Base-by-base conservation (phyloP, 2,113 vertebrate genomes). In the Hydrochoerus hydrochaeris region DNA sequence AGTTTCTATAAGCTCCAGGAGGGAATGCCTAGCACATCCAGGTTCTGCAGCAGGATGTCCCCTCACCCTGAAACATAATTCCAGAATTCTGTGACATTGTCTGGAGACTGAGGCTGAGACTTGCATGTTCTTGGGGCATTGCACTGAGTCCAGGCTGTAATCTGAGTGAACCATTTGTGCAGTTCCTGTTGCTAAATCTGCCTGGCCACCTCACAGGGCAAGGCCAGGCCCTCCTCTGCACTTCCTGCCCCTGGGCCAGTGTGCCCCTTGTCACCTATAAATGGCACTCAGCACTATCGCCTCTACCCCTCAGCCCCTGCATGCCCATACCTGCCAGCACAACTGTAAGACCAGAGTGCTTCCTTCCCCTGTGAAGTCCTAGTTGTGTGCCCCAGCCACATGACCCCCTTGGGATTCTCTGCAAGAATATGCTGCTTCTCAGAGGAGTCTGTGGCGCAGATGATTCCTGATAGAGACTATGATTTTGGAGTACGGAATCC, bases 381-480 rank as follows among this genome's bases (percentile, higher is more conserved):
- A 13, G 16, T 12, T 26, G 0, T 54, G n/a, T 46, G 13, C 1
- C 5, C 20, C 20, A 20, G 38, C 13, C 57, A 0, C 62, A 3
- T 0, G 41, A 22, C n/a, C 32, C 10, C 10, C 62, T 67, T 9
- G 0, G 30, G 7, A 12, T n/a, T 35, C 75, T 41, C 60, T 85
- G 9, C 71, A 22, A 3, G 9, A 24, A 85, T 49, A 49, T 6
- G 20, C 60, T 32, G 30, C 8, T 35, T 12, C 0, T 71, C 10
- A 20, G 26, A 20, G 10, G 46, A 78, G 38, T n/a, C 0, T 71
- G 81, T 17, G 13, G 19, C 57, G 69, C 94, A 88, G 62, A 78
- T 90, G 85, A 90, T 52, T 78, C 90, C 92, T 54, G 77, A 94
- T 91, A 49, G 83, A 86, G 57, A 69, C 73, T 75, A 7, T 60